A percentile compares a stretch with the other conserved stretches of the same genome.
phyloP scores from a whole-genome alignment of 2,888 invertebrate genomes.

The Pseudococcus longispinus region DNA sequence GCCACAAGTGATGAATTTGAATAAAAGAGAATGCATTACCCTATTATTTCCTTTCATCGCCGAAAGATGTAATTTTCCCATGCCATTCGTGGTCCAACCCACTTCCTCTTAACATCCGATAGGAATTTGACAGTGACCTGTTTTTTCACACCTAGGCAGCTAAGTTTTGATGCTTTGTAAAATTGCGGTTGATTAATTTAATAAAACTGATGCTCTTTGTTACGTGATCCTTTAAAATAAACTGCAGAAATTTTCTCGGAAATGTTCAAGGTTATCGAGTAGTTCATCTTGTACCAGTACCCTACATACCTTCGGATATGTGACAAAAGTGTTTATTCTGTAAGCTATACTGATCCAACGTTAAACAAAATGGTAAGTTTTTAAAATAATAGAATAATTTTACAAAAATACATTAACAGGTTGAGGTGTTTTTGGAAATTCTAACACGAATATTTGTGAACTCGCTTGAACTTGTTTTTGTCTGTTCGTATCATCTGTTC shows the following conservation, averaged over 20 bases:
- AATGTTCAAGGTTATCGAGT: neutral
- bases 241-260: neutral
- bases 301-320: neutral
- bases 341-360: neutral
- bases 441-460: neutral
- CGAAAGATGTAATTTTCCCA: constrained; percentile 2
- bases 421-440: neutral
- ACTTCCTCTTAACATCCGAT: constrained; percentile 10
- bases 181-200: neutral
- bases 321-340: neutral
- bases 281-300: neutral
- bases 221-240: neutral
- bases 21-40: neutral
- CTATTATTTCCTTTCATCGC: constrained; percentile 9
- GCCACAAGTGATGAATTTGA: neutral
- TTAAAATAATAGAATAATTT: neutral
- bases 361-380: neutral
- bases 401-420: neutral
- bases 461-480: neutral
- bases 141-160: neutral
- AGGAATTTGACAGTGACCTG: constrained; percentile 6
- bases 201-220: neutral
- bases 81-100: neutral
- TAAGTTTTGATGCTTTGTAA: neutral
- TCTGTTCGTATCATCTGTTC: neutral